A percentile compares a stretch with the other conserved stretches of the same genome.
Evolutionary conservation across 2,888 invertebrate species (phyloP).

Genomic region (Perithous albicinctus): DNA sequence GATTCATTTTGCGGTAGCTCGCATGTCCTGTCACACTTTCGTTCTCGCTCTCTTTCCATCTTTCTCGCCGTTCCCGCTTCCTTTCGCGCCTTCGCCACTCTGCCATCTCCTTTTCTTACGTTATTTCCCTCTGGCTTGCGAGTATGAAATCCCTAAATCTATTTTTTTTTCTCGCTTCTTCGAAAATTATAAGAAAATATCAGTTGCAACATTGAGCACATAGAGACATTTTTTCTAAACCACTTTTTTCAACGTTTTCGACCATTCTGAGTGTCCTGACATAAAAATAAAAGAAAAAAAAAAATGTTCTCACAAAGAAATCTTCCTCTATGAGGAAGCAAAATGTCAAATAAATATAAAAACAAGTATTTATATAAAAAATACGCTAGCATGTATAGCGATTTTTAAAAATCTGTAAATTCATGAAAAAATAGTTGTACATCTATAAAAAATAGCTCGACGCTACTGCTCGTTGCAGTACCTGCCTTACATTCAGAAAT

Average conservation of each 20-base stretch:
- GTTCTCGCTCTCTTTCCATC: conserved; percentile 71
- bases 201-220: too few relatives aligned
- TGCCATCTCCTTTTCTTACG: conserved; percentile 1
- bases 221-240: too few relatives aligned
- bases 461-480: not conserved
- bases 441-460: not conserved
- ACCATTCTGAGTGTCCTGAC: too few relatives aligned
- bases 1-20: conserved; percentile 79
- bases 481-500: conserved; percentile 5
- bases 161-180: too few relatives aligned
- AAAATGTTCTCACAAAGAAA: too few relatives aligned
- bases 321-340: too few relatives aligned
- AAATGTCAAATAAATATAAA: too few relatives aligned
- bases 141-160: not conserved
- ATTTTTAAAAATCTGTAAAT: not conserved
- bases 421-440: not conserved
- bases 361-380: too few relatives aligned
- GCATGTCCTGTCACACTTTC: conserved; percentile 83
- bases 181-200: too few relatives aligned
- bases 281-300: too few relatives aligned
- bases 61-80: conserved; percentile 68
- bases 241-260: too few relatives aligned
- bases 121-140: not conserved
- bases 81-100: conserved; percentile 78
- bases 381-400: too few relatives aligned